Evolutionary conservation across 53 echinoderm and acorn worm genomes (phyloP), one percentile per base, ranked within the genome.

Genomic region (Antedon mediterranea): DNA sequence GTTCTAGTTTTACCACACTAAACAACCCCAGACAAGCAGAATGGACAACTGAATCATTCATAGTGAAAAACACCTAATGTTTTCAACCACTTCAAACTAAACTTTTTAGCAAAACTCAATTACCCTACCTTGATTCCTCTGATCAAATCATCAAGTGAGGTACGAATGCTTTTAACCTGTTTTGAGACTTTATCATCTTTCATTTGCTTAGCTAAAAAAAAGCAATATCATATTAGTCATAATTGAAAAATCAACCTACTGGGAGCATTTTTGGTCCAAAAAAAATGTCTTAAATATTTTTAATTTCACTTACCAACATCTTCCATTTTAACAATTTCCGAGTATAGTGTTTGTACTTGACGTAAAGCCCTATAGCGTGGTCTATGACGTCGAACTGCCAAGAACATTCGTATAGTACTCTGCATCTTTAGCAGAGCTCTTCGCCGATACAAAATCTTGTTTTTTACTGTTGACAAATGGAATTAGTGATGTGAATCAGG

Each of bases 391-490:
- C 89, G 76, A 28, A 90, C 74, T 29, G 90, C 98, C 15, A 98
- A 76, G 81, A 92, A 90, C 85, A 90, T 90, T 11, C 92, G 89
- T 30, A 98, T 79, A 5, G 80, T 82, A 43, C 92, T 93, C 83
- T 98, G 98, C n/a, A 98, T 98, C 90, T 90, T 98, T 43, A 98
- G 31, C 43, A 98, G 85, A 32, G 98, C 92, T 31, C 78, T 80
- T 13, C 83, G 86, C 2, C 98, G 88, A 79, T 98, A 98, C 74
- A 93, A 72, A 31, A 98, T 98, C 90, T 98, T 98, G 83, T 98
- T 98, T 80, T 92, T 98, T 81, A 98, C 98, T 98, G 82, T 72
- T 42, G 71, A 33, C 15, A 4, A 34, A 77, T 70, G 73, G 74
- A 0, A 37, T 37, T 6, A 11, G 11, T 37, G 11, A 37, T 6